Conservation (phyloP, 2,113 vertebrate species). For the Epinephelus fuscoguttatus region DNA sequence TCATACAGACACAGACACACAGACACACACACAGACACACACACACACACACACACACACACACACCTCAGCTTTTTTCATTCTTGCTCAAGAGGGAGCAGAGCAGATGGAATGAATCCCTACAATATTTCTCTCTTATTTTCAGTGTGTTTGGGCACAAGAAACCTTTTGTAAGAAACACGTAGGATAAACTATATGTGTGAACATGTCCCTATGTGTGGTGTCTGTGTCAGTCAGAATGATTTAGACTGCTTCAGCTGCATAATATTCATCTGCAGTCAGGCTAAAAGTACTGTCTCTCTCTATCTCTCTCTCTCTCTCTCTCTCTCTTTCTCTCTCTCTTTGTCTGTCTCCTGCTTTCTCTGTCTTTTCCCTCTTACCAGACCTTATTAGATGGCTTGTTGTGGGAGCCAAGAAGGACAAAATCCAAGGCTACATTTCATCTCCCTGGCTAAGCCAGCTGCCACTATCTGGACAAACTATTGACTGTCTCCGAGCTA, state of each 20-base stretch:
- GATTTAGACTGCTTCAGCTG: conserved; percentile 43
- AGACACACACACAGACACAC: conserved; percentile 12
- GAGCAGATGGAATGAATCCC: conserved; percentile 50
- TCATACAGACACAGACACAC: neutral
- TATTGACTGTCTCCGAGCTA: conserved; percentile 74
- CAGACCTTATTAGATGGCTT: conserved; percentile 61
- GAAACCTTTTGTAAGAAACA: neutral
- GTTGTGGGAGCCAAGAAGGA: conserved; percentile 49
- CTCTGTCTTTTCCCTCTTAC: conserved; percentile 14
- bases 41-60: neutral
- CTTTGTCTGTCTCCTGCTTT: neutral
- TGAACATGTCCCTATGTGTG: conserved; percentile 12
- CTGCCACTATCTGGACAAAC: conserved; percentile 79
- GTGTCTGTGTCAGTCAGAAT: conserved; percentile 54
- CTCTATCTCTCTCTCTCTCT: neutral
- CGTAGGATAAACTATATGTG: neutral
- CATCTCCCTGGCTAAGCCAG: conserved; percentile 74
- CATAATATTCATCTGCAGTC: conserved; percentile 42
- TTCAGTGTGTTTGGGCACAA: neutral
- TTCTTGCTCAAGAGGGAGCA: conserved; percentile 14
- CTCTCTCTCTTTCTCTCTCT: neutral
- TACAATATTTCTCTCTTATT: conserved; percentile 7
- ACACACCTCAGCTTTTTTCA: neutral
- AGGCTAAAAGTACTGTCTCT: conserved; percentile 26
- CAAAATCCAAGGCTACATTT: conserved; percentile 71